phyloP scores from a whole-genome alignment of 23 tunicate genomes.

The Oikopleura dioica region DNA sequence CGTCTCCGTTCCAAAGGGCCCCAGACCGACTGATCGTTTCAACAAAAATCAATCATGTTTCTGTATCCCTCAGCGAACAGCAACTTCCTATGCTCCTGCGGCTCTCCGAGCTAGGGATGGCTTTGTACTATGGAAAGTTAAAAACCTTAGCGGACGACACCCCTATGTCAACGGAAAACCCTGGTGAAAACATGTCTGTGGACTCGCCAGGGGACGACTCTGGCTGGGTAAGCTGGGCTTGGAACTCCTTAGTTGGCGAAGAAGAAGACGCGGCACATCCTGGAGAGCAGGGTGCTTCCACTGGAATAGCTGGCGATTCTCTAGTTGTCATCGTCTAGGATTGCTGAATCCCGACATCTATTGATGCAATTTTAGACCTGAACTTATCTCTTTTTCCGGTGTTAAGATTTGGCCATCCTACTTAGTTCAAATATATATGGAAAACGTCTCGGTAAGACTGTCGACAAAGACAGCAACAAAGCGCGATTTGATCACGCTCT shows the following conservation, averaged over 20 bases:
- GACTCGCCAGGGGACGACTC: too few relatives aligned
- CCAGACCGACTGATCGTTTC: not conserved
- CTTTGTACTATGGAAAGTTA: not conserved
- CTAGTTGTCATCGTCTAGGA: too few relatives aligned
- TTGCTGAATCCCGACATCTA: too few relatives aligned
- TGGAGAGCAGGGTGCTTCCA: not conserved
- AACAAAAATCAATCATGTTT: not conserved
- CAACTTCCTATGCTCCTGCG: not conserved
- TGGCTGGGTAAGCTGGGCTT: not conserved
- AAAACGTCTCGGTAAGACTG: too few relatives aligned
- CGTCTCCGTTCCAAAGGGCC: not conserved
- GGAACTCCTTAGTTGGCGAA: not conserved
- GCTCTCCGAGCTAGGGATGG: not conserved
- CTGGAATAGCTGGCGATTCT: too few relatives aligned
- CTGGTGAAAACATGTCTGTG: not conserved
- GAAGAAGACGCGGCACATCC: not conserved
- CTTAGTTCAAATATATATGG: too few relatives aligned
- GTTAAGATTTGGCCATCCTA: too few relatives aligned
- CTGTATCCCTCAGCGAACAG: not conserved
- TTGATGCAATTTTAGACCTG: too few relatives aligned
- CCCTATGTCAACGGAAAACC: not conserved
- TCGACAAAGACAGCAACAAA: too few relatives aligned
- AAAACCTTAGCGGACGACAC: not conserved
- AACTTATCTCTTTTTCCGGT: too few relatives aligned
- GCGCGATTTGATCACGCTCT: too few relatives aligned